These are phyloP conservation scores for Drosophila navojoa DNA, from an alignment of 1,140 invertebrate genomes.

Conservation along the genomic window DNA sequence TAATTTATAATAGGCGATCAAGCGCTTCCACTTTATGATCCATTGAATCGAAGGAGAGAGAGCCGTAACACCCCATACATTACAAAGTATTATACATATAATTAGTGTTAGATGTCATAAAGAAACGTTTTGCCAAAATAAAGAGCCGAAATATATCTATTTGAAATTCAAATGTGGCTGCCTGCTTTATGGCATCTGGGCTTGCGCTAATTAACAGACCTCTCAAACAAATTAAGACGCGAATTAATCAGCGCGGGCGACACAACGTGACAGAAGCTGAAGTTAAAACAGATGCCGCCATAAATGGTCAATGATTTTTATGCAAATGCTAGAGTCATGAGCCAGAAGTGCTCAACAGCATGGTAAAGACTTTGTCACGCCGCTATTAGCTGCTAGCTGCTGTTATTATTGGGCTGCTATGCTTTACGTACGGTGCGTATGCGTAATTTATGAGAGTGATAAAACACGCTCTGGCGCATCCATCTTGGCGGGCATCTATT, in stretches of 20 bases:
- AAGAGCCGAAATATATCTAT: conserved; percentile 16
- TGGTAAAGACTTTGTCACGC: conserved; percentile 24
- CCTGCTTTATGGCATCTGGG: background rate
- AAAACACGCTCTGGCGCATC: conserved; percentile 5
- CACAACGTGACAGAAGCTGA: conserved; percentile 3
- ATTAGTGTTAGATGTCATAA: conserved; percentile 40
- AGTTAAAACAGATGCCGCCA: background rate
- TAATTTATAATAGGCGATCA: conserved; percentile 15
- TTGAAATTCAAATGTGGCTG: conserved; percentile 36
- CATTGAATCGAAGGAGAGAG: background rate
- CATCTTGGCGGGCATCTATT: conserved; percentile 4
- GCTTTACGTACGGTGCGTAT: conserved; percentile 43
- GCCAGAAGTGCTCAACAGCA: background rate
- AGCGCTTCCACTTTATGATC: conserved; percentile 18
- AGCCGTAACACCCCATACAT: conserved; percentile 26
- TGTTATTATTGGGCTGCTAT: conserved; percentile 7
- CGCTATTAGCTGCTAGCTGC: background rate
- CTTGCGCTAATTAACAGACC: conserved; percentile 34
- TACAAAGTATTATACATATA: conserved; percentile 36
- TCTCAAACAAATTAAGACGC: conserved; percentile 30
- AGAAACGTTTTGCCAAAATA: conserved; percentile 25
- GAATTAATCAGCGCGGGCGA: conserved; percentile 17
- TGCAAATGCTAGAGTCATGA: conserved; percentile 11
- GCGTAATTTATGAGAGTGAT: conserved; percentile 59
- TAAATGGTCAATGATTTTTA: conserved; percentile 4